Evolutionary conservation across 1,140 invertebrate genomes (phyloP).

Genomic region (Nymphalis io): DNA sequence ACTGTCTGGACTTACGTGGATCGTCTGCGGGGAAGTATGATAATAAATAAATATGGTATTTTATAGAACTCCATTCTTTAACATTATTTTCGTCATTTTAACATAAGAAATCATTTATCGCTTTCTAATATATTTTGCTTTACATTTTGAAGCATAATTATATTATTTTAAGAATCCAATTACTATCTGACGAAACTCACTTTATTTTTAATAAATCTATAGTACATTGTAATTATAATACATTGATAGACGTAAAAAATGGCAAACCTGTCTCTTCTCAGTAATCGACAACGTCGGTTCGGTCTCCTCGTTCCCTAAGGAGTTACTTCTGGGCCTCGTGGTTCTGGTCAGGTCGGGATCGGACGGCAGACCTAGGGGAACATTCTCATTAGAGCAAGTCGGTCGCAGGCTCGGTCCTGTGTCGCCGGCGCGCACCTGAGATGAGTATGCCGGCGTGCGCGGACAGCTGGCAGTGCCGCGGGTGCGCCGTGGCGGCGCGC

Average conservation of each 20-base stretch:
- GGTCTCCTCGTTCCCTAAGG: constrained; percentile 66
- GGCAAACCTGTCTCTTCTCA: constrained; percentile 74
- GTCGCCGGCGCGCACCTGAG: constrained; percentile 52
- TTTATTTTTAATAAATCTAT: no score
- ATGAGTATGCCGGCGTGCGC: constrained; percentile 75
- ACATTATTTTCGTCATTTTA: no score
- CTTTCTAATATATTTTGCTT: not conserved
- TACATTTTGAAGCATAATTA: no score
- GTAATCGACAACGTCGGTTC: constrained; percentile 47
- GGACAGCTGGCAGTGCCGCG: constrained; percentile 60
- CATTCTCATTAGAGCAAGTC: no score
- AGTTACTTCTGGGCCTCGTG: constrained; percentile 70
- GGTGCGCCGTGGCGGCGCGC: constrained; percentile 44
- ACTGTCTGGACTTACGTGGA: constrained; percentile 80
- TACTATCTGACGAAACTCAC: no score
- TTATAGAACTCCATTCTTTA: not conserved
- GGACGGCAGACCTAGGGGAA: constrained; percentile 67
- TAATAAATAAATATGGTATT: no score
- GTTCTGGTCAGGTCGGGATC: constrained; percentile 70
- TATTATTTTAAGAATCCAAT: no score
- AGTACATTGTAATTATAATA: no score
- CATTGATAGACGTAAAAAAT: not conserved
- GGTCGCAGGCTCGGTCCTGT: no score
- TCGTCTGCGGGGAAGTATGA: constrained; percentile 58
- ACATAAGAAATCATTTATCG: no score